Conservation (phyloP, 2,797 vertebrate species). For the Myiotriccus ornatus region DNA sequence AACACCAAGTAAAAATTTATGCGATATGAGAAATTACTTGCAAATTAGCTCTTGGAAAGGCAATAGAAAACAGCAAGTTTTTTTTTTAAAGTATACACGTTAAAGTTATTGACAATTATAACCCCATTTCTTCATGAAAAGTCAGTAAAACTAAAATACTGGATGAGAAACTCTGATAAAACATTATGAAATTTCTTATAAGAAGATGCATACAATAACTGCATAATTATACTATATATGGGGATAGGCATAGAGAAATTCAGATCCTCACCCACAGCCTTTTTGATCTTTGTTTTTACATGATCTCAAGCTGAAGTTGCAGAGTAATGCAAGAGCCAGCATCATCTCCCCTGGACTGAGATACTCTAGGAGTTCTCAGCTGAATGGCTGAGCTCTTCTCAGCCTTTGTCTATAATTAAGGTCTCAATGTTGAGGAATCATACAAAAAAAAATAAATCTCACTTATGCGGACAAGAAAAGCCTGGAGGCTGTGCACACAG, state of each 20-base stretch:
- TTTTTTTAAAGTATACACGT: neutral
- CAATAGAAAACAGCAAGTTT: neutral
- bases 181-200: neutral
- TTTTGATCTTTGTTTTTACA: neutral
- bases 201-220: neutral
- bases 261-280: neutral
- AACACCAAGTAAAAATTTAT: neutral
- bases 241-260: neutral
- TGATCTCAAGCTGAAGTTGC: fast-evolving
- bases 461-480: neutral
- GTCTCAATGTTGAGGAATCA: neutral
- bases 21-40: neutral
- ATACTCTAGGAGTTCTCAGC: neutral
- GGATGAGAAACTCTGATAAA: neutral
- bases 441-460: neutral
- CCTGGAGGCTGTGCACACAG: neutral
- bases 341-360: neutral
- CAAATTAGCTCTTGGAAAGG: neutral
- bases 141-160: neutral
- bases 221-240: neutral
- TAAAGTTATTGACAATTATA: neutral
- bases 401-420: neutral
- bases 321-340: neutral
- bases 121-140: neutral
- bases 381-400: neutral